A percentile compares a stretch with the other conserved stretches of the same genome.
Evolutionary conservation across 2,888 invertebrate species (phyloP).

Genomic region (Epinotia brunnichana): DNA sequence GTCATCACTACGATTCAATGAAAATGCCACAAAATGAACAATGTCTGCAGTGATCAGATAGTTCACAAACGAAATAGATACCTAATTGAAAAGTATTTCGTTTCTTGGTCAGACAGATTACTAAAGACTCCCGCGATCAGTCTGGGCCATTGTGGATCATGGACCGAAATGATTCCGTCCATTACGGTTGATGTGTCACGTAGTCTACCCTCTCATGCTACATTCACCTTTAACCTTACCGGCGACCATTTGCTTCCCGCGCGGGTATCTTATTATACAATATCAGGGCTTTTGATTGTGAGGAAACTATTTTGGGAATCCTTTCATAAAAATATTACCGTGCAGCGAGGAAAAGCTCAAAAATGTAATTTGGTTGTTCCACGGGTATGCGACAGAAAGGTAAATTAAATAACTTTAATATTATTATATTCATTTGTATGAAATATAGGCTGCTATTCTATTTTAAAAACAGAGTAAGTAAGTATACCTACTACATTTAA

Average conservation of each 20-base stretch:
- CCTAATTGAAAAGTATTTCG: constrained; percentile 13
- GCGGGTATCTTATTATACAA: constrained; percentile 23
- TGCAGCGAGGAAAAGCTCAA: not conserved
- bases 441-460: no score
- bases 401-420: no score
- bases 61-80: not conserved
- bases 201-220: constrained; percentile 46
- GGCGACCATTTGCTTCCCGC: constrained; percentile 23
- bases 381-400: no score
- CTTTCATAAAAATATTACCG: not conserved
- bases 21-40: no score
- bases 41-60: no score
- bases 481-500: no score
- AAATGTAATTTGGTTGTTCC: no score
- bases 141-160: constrained; percentile 48
- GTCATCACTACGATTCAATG: no score
- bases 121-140: constrained; percentile 38
- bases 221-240: constrained; percentile 38
- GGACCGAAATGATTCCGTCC: constrained; percentile 50
- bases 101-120: constrained; percentile 12
- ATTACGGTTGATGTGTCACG: constrained; percentile 50
- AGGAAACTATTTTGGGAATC: not conserved
- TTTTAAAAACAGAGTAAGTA: no score
- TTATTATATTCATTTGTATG: no score
- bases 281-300: constrained; percentile 13